Evolutionary conservation across 2,113 vertebrate species (phyloP).

Genomic region (Cyprinodon brontotheroides): DNA sequence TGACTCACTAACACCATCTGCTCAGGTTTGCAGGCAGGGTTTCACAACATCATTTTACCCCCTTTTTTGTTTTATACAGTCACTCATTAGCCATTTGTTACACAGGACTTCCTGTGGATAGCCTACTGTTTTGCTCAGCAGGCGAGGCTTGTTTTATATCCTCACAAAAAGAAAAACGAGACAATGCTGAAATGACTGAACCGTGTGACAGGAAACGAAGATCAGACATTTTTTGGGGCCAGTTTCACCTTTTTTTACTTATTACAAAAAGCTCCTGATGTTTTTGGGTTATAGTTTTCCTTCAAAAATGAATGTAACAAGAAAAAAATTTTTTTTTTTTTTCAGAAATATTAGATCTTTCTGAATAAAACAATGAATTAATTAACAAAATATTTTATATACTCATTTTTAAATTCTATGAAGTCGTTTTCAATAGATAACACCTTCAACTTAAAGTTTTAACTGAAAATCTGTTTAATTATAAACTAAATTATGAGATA

Average conservation of each 20-base stretch:
- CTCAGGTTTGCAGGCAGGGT: slow-evolving; percentile 66
- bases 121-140: slow-evolving; percentile 46
- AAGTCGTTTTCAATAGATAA: no score
- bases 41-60: slow-evolving; percentile 38
- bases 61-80: slow-evolving; percentile 28
- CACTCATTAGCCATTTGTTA: slow-evolving; percentile 59
- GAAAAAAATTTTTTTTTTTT: no score
- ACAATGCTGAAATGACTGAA: slow-evolving; percentile 48
- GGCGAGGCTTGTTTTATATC: slow-evolving; percentile 39
- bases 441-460: no score
- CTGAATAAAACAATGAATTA: not conserved
- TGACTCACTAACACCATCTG: slow-evolving; percentile 72
- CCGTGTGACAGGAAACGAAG: slow-evolving; percentile 21
- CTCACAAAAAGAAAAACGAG: slow-evolving; percentile 41
- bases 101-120: slow-evolving; percentile 63
- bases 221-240: not conserved
- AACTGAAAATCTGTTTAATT: no score
- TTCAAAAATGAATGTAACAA: not conserved
- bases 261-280: not conserved
- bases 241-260: not conserved
- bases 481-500: no score
- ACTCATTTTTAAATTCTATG: no score
- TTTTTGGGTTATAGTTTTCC: not conserved
- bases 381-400: not conserved
- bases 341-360: no score